Evolutionary conservation across 2,797 vertebrate genomes (phyloP).

Genomic region (Hipposideros larvatus): DNA sequence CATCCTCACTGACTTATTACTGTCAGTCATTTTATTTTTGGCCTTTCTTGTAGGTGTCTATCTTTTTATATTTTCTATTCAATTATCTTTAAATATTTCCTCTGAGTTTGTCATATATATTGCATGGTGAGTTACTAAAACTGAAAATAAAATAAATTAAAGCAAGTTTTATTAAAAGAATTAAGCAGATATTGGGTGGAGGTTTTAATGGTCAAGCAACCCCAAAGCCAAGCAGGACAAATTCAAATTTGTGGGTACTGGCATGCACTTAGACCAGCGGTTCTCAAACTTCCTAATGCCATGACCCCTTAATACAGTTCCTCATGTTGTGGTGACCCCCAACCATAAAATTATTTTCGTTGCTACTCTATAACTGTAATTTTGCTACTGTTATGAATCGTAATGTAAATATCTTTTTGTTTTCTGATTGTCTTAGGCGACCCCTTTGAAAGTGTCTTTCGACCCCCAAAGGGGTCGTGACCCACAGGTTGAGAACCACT

Average conservation of each 20-base stretch:
- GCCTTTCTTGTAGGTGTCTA: neutral
- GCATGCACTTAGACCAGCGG: neutral
- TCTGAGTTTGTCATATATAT: neutral
- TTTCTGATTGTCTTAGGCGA: too few species aligned
- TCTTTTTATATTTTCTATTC: neutral
- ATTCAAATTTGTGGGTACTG: neutral
- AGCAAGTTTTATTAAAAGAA: neutral
- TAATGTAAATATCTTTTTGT: too few species aligned
- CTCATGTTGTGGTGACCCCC: too few species aligned
- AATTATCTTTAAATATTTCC: neutral
- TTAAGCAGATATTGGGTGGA: neutral
- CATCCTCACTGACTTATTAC: neutral
- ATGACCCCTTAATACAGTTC: too few species aligned
- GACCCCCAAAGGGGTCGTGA: too few species aligned
- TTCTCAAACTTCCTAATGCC: too few species aligned
- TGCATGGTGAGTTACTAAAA: neutral
- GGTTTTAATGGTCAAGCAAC: neutral
- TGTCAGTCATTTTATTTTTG: neutral
- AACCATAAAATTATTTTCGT: too few species aligned
- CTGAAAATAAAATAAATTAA: neutral
- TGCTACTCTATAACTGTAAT: too few species aligned
- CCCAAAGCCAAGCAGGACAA: neutral
- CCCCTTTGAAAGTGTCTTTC: too few species aligned
- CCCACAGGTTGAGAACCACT: too few species aligned
- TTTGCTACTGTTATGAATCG: too few species aligned